A percentile compares a stretch with the other conserved stretches of the same genome.
Conservation (phyloP, 1,140 invertebrate species). For the Periplaneta americana region DNA sequence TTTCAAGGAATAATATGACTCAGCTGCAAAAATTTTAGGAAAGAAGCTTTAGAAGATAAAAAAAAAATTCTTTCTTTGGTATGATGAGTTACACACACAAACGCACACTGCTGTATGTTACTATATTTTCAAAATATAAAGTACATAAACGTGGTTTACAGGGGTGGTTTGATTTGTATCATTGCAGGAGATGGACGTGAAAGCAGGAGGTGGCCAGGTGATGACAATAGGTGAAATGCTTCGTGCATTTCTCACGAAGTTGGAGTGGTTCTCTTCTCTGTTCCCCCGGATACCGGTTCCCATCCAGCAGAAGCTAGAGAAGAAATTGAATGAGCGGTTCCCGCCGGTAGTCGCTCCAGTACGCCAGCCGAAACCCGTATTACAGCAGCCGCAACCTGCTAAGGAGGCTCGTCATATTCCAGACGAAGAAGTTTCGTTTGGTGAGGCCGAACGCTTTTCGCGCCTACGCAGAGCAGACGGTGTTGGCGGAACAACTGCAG, state of each 20-base stretch:
- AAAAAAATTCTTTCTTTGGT: too few species aligned
- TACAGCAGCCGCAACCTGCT: slow-evolving; percentile 20
- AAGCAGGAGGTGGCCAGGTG: slow-evolving; percentile 90
- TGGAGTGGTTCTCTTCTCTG: slow-evolving; percentile 97
- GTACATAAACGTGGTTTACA: not conserved
- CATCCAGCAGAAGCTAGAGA: slow-evolving; percentile 74
- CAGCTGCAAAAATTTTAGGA: too few species aligned
- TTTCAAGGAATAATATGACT: too few species aligned
- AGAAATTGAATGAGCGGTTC: slow-evolving; percentile 56
- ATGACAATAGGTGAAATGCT: slow-evolving; percentile 94
- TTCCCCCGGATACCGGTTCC: slow-evolving; percentile 99
- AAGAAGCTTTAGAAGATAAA: too few species aligned
- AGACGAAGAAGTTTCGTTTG: slow-evolving; percentile 46
- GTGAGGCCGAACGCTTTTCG: slow-evolving; percentile 38
- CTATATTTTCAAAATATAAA: too few species aligned
- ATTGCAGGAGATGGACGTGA: slow-evolving; percentile 84
- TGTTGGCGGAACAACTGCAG: not conserved
- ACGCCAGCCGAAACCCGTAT: slow-evolving; percentile 32
- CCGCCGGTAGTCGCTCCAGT: slow-evolving; percentile 40
- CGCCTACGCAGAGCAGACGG: slow-evolving; percentile 9
- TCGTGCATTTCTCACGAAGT: slow-evolving; percentile 88
- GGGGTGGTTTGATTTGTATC: slow-evolving; percentile 4
- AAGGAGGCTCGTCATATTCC: slow-evolving; percentile 40
- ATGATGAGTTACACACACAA: too few species aligned
- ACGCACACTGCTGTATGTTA: not conserved